phyloP scores from a whole-genome alignment of 2,113 vertebrate species.

The Candoia aspera region DNA sequence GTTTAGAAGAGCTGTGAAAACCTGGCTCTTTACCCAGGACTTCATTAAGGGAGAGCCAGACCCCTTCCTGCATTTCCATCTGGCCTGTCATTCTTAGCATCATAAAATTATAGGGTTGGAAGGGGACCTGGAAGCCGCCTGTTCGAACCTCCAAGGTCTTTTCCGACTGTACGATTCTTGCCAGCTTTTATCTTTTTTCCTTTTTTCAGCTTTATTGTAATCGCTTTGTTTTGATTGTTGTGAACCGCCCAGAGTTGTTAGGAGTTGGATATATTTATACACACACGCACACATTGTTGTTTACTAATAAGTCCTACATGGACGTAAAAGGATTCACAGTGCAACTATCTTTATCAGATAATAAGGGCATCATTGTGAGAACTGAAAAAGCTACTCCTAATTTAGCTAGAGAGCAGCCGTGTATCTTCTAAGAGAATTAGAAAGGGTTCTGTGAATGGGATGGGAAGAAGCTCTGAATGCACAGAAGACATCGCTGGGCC shows the following conservation, averaged over 20 bases:
- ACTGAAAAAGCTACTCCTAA: neutral
- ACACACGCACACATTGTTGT: too few relatives aligned
- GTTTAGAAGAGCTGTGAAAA: too few relatives aligned
- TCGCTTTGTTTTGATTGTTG: too few relatives aligned
- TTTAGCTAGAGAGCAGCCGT: neutral
- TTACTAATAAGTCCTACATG: neutral
- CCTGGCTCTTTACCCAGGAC: too few relatives aligned
- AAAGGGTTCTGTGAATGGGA: neutral
- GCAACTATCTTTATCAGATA: neutral
- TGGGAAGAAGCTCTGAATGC: neutral
- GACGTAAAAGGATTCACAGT: neutral
- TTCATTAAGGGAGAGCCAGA: too few relatives aligned
- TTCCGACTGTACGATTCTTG: too few relatives aligned
- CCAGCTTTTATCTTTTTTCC: too few relatives aligned
- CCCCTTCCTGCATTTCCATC: neutral
- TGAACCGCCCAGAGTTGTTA: too few relatives aligned
- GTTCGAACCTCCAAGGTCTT: too few relatives aligned
- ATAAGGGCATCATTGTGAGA: neutral
- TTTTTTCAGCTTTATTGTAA: too few relatives aligned
- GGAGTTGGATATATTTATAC: too few relatives aligned
- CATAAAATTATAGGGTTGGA: neutral
- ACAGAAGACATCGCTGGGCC: too few relatives aligned
- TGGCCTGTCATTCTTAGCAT: neutral
- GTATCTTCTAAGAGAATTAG: neutral
- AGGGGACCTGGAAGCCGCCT: neutral